A percentile compares a stretch with the other conserved stretches of the same genome.
Evolutionary conservation across 2,888 invertebrate genomes (phyloP).

Genomic region (Mythimna impura): DNA sequence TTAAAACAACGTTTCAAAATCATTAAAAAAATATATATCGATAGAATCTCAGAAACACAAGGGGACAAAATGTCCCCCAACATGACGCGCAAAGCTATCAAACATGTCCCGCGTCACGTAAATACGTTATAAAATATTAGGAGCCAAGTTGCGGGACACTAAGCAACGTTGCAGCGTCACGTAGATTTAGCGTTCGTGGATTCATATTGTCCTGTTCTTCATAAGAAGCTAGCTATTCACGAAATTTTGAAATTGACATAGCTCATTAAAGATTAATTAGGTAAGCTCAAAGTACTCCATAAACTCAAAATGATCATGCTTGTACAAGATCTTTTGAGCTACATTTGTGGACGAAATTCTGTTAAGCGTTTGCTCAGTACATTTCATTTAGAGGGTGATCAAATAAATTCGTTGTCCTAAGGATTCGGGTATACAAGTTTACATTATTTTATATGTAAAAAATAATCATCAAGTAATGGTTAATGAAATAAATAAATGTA

Average conservation of each 20-base stretch:
- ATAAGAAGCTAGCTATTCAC: background rate
- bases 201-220: background rate
- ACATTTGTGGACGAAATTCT: conserved; percentile 55
- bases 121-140: too few species aligned
- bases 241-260: conserved; percentile 7
- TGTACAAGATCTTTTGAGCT: conserved; percentile 45
- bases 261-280: conserved; percentile 17
- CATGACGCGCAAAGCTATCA: too few species aligned
- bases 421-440: conserved; percentile 45
- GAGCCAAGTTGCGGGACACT: too few species aligned
- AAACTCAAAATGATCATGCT: conserved; percentile 41
- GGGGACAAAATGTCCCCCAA: too few species aligned
- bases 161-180: too few species aligned
- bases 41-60: background rate
- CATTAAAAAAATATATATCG: too few species aligned
- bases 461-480: background rate
- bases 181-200: too few species aligned
- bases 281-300: conserved; percentile 7
- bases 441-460: background rate
- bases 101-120: too few species aligned
- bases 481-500: too few species aligned
- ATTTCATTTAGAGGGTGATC: conserved; percentile 58
- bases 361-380: conserved; percentile 55
- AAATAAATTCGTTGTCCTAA: conserved; percentile 61
- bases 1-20: too few species aligned